These are phyloP conservation scores for Petrocephalus microphthalmus DNA, from an alignment of 2,113 vertebrate species.

Conservation along the genomic window DNA sequence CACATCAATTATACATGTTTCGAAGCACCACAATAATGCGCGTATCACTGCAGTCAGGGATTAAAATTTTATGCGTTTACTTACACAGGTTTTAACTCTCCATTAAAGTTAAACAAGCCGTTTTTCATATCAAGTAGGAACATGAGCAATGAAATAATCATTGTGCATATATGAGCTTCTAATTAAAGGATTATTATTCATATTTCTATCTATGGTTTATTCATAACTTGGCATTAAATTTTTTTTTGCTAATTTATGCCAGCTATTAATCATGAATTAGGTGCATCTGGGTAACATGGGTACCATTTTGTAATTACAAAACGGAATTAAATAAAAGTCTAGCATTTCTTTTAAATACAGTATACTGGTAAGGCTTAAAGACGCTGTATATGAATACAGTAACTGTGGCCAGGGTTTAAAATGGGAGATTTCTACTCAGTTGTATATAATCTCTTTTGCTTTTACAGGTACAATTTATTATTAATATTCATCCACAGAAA, in stretches of 20 bases:
- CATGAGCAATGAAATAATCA: background rate
- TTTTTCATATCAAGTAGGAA: background rate
- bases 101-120: background rate
- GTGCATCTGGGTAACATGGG: background rate
- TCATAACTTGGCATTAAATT: background rate
- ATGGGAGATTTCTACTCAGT: background rate
- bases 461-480: background rate
- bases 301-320: background rate
- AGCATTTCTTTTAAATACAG: background rate
- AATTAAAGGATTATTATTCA: background rate
- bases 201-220: background rate
- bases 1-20: conserved; percentile 1
- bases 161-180: background rate
- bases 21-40: background rate
- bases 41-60: background rate
- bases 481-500: background rate
- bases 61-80: background rate
- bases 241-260: conserved; percentile 1
- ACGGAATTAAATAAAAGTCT: background rate
- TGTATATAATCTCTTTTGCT: background rate
- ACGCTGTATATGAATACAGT: background rate
- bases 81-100: background rate
- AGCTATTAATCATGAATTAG: conserved; percentile 10
- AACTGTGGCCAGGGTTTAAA: background rate
- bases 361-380: background rate